phyloP scores from a whole-genome alignment of 1,140 invertebrate genomes.

The Xylocopa sonorina region DNA sequence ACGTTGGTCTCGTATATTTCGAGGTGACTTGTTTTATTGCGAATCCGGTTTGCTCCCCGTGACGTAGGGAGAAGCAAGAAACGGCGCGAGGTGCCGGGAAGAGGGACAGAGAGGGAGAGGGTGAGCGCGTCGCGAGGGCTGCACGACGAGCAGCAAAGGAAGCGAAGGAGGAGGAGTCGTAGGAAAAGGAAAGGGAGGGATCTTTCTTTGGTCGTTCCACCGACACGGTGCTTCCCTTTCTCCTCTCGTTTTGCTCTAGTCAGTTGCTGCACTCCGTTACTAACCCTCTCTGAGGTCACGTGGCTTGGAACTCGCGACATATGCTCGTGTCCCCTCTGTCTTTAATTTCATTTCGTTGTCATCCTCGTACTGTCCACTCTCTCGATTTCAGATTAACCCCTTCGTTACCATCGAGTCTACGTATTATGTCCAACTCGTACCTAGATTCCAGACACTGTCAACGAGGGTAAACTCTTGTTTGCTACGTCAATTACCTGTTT shows the following conservation, averaged over 20 bases:
- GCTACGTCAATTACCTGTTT: too few species aligned
- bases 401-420: too few species aligned
- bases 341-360: too few species aligned
- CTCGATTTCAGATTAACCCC: too few species aligned
- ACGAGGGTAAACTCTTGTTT: too few species aligned
- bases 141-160: conserved; percentile 36
- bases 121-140: conserved; percentile 2
- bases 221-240: conserved; percentile 46
- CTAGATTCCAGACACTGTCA: too few species aligned
- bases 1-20: conserved; percentile 61
- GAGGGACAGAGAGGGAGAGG: conserved; percentile 28
- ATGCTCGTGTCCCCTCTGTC: too few species aligned
- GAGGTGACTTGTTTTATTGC: conserved; percentile 74
- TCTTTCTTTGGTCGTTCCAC: conserved; percentile 59
- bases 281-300: too few species aligned
- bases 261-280: conserved; percentile 24
- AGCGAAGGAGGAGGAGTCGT: conserved; percentile 47
- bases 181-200: conserved; percentile 59
- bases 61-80: conserved; percentile 44
- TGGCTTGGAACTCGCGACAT: too few species aligned
- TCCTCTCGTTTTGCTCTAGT: conserved; percentile 47
- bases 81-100: conserved; percentile 10
- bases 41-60: conserved; percentile 77
- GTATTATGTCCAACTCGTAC: too few species aligned
- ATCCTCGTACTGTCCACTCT: too few species aligned